Base-by-base conservation (phyloP, 2,888 invertebrate genomes). In the Aleiodes alternator region DNA sequence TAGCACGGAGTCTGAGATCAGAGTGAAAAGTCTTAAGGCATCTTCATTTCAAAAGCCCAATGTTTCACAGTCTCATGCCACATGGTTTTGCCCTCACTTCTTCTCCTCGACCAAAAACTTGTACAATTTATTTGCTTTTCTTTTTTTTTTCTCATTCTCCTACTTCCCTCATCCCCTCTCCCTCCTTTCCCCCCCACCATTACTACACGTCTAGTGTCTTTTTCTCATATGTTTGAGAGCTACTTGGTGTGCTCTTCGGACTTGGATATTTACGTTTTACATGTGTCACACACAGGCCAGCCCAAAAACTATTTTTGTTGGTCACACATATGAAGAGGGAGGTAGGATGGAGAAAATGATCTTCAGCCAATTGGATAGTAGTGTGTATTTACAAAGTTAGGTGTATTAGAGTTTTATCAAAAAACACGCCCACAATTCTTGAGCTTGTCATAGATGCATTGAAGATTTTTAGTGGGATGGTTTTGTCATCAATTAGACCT, bases 241-340 rank as follows among this genome's bases (percentile, higher is more conserved):
- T 56, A 14, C 23, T 64, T 7, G 48, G 11, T 57, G 34, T 16
- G 53, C 57, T 50, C 53, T 50, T 64, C 34, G 38, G 61, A 51
- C 64, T 55, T 61, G 78, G 78, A 83, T 82, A 82, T 84, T 85
- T 83, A 83, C 84, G 84, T 81, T 79, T 81, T 80, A 76, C 82
- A 80, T 83, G 82, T 80, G 79, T 78, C 80, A 75, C 86, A 86
- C 80, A 75, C 86, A 86, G 86, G 85, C 87, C 82, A 82, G 80
- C 79, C 80, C 77, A 78, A 43, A 43, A 82, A 87, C 87, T 88
- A 88, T 88, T 88, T 88, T 88, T 84, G 84, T 29, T 43, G 64
- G 43, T 4, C 48, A 64, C 16, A 14, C 43, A 16, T 16, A 48
- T 23, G 23, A 16, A 43, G 43, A 43, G 43, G 43, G 43, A 43